These are phyloP conservation scores for Paratrypauchen microcephalus DNA, from an alignment of 2,797 vertebrate species.

Conservation along the genomic window DNA sequence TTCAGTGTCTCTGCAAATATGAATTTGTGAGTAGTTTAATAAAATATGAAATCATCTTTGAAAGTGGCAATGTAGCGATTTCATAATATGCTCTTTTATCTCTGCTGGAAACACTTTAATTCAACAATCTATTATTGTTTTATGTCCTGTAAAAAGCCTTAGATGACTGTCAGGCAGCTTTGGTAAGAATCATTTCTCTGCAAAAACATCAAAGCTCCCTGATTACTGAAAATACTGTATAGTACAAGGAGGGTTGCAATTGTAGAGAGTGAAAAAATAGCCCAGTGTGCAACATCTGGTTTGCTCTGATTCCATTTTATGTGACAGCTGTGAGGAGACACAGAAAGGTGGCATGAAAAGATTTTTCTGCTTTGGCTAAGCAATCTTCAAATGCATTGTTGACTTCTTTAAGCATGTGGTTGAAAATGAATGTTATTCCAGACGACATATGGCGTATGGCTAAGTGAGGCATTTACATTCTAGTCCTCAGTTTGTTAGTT, in stretches of 20 bases:
- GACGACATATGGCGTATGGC: constrained; percentile 4
- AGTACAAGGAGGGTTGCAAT: constrained; percentile 25
- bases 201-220: constrained; percentile 45
- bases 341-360: constrained; percentile 19
- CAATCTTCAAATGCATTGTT: constrained; percentile 17
- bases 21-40: constrained; percentile 53
- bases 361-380: constrained; percentile 14
- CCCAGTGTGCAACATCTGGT: constrained; percentile 40
- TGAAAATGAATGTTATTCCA: background rate
- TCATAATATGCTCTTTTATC: constrained; percentile 36
- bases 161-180: constrained; percentile 46
- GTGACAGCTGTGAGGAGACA: constrained; percentile 30
- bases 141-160: constrained; percentile 37
- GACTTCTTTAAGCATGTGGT: constrained; percentile 6
- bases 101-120: constrained; percentile 33
- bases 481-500: constrained; percentile 28
- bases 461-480: constrained; percentile 25
- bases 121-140: constrained; percentile 38
- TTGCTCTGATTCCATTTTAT: constrained; percentile 32
- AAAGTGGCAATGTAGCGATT: constrained; percentile 29
- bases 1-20: constrained; percentile 21
- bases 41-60: constrained; percentile 44
- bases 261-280: constrained; percentile 9
- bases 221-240: constrained; percentile 24
- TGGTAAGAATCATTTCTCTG: constrained; percentile 31